Conservation (phyloP, 2,113 vertebrate genomes). For the Python bivittatus region DNA sequence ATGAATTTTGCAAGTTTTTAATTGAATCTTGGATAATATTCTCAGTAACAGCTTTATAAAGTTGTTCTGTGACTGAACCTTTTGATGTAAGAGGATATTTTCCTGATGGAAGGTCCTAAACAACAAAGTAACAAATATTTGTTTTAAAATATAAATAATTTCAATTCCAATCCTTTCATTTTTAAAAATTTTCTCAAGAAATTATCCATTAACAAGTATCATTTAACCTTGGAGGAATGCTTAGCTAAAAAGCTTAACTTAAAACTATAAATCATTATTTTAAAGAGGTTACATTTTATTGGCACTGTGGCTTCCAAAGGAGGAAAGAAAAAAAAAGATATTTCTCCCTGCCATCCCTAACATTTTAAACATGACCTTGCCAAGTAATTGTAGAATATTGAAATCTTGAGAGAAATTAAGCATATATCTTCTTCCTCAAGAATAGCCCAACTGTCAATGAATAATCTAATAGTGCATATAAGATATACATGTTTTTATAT, state of each 20-base stretch:
- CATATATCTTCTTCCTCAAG: neutral
- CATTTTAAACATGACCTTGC: neutral
- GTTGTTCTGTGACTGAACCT: neutral
- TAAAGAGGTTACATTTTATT: neutral
- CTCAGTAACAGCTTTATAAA: neutral
- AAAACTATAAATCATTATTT: neutral
- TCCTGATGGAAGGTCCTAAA: neutral
- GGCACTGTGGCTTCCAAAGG: neutral
- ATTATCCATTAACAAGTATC: neutral
- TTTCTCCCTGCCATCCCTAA: neutral
- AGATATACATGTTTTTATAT: neutral
- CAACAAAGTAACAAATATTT: neutral
- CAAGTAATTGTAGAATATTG: neutral
- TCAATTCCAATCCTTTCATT: neutral
- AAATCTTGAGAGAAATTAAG: neutral
- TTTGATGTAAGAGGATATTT: neutral
- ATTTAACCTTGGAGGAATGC: neutral
- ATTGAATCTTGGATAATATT: neutral
- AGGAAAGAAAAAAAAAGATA: neutral
- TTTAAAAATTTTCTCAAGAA: neutral
- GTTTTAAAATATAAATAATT: neutral
- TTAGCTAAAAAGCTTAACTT: neutral
- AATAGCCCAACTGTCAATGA: neutral
- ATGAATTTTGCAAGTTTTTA: neutral
- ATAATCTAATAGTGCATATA: neutral